These are phyloP conservation scores for Pseudomyrmex flavicornis DNA, from an alignment of 1,140 invertebrate species.

Conservation along the genomic window DNA sequence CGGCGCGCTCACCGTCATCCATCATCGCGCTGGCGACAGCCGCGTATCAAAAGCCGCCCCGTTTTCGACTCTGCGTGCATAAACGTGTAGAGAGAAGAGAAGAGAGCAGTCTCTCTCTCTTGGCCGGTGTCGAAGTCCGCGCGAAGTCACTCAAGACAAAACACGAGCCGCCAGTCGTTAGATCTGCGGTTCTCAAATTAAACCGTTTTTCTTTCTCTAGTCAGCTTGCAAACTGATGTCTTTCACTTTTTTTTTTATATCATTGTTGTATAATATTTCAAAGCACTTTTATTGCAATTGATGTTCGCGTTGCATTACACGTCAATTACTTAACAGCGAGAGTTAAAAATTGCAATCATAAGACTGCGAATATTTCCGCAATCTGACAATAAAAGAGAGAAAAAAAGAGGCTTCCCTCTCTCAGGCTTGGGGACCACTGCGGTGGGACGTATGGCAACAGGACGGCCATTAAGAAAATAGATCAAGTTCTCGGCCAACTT, in stretches of 20 bases:
- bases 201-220: too few relatives aligned
- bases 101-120: too few relatives aligned
- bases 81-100: background rate
- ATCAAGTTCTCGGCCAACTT: constrained; percentile 48
- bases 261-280: background rate
- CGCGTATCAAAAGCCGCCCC: constrained; percentile 56
- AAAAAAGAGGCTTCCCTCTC: background rate
- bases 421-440: constrained; percentile 20
- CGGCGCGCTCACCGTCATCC: constrained; percentile 27
- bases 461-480: constrained; percentile 49
- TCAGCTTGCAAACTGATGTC: background rate
- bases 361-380: background rate
- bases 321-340: too few relatives aligned
- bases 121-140: background rate
- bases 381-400: background rate
- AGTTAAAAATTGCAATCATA: background rate
- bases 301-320: too few relatives aligned
- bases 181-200: constrained; percentile 4
- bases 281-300: background rate
- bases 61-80: constrained; percentile 13
- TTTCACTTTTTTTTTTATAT: background rate
- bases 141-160: constrained; percentile 12
- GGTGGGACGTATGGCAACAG: constrained; percentile 43
- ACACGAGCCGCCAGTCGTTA: background rate
- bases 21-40: constrained; percentile 58